Percentiles rank a stretch among this genome's conserved stretches.
These are phyloP conservation scores for Pherbina coryleti DNA, from an alignment of 2,888 invertebrate genomes.

Conservation along the genomic window DNA sequence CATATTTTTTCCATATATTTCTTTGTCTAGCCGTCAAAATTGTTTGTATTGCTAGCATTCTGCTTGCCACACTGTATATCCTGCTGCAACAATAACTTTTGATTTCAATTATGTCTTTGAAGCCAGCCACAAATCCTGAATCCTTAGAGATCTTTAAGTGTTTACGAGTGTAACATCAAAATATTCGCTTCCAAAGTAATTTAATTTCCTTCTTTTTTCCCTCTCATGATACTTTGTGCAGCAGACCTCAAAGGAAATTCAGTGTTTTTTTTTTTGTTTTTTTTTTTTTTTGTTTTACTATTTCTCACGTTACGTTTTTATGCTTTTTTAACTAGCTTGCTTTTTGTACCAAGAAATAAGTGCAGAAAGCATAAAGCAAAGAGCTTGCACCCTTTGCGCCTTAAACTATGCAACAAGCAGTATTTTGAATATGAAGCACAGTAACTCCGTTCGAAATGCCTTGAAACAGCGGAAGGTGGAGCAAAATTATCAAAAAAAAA, in stretches of 20 bases:
- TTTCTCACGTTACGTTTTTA: not conserved
- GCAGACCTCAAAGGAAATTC: slow-evolving; percentile 24
- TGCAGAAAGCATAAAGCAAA: slow-evolving; percentile 4
- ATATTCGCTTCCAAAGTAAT: slow-evolving; percentile 25
- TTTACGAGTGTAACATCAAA: not conserved
- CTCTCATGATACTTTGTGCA: slow-evolving; percentile 20
- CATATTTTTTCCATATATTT: no score
- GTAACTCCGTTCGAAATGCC: not conserved
- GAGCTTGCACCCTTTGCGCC: slow-evolving; percentile 28
- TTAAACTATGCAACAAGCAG: slow-evolving; percentile 34
- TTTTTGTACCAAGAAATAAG: not conserved
- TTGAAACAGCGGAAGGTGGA: not conserved
- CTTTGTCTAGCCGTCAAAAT: no score
- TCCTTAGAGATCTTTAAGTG: slow-evolving; percentile 13
- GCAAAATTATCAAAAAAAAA: not conserved
- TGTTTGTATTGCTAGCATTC: no score
- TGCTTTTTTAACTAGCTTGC: not conserved
- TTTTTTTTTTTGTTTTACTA: not conserved
- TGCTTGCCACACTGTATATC: no score
- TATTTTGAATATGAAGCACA: not conserved
- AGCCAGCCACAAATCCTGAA: slow-evolving; percentile 13
- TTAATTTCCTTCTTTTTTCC: not conserved
- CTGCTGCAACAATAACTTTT: no score
- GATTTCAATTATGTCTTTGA: slow-evolving; percentile 28
- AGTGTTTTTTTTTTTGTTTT: not conserved